phyloP scores from a whole-genome alignment of 2,113 vertebrate species.

The Larimichthys polyactis region DNA sequence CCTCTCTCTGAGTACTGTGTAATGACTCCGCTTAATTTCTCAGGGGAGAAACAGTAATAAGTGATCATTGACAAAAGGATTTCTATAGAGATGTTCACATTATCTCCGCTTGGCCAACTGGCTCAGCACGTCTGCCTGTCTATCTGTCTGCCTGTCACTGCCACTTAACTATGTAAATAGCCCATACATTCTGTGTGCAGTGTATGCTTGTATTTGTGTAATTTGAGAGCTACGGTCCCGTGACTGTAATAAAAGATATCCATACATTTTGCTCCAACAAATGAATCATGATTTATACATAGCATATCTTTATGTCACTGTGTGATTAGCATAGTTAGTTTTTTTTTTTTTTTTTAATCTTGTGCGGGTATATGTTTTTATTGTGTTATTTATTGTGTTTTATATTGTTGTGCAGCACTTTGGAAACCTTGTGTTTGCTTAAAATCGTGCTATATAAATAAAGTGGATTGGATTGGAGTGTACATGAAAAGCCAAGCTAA shows the following conservation, averaged over 20 bases:
- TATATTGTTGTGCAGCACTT: too few relatives aligned
- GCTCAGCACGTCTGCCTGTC: conserved; percentile 12
- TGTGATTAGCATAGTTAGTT: too few relatives aligned
- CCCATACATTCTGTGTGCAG: not conserved
- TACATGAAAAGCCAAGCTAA: too few relatives aligned
- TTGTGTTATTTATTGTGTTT: too few relatives aligned
- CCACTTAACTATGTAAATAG: not conserved
- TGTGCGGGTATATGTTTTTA: too few relatives aligned
- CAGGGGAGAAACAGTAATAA: conserved; percentile 67
- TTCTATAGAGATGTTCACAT: conserved; percentile 60
- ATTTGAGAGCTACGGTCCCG: too few relatives aligned
- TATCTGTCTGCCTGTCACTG: conserved; percentile 1
- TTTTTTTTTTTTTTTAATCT: too few relatives aligned
- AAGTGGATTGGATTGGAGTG: too few relatives aligned
- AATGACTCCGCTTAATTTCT: conserved; percentile 76
- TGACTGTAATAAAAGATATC: too few relatives aligned
- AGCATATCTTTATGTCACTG: too few relatives aligned
- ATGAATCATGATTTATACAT: not conserved
- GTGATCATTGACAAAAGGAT: conserved; percentile 76
- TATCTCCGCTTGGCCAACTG: conserved; percentile 47
- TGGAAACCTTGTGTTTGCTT: too few relatives aligned
- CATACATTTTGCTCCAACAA: not conserved
- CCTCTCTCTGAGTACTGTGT: conserved; percentile 42
- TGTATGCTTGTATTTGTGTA: not conserved
- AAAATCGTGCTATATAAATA: too few relatives aligned